Conservation (phyloP, 2,113 vertebrate species). For the Mirounga angustirostris region DNA sequence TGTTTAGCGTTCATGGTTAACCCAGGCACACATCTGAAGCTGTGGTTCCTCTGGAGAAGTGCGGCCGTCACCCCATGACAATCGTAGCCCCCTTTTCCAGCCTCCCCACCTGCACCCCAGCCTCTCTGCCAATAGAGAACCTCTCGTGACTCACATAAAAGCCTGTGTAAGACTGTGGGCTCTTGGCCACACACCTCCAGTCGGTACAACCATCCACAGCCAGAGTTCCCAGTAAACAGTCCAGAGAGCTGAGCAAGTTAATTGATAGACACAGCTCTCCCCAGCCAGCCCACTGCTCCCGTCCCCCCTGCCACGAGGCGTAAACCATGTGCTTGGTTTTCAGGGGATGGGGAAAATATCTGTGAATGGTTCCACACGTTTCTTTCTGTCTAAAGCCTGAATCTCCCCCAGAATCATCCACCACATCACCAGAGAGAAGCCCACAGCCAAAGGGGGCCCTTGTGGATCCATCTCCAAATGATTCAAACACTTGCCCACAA, state of each 20-base stretch:
- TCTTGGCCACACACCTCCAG: not conserved
- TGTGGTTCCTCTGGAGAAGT: not conserved
- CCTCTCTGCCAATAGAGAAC: not conserved
- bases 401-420: not conserved
- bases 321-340: not conserved
- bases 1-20: not conserved
- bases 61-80: not conserved
- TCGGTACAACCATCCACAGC: not conserved
- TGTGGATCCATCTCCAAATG: not conserved
- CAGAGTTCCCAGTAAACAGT: not conserved
- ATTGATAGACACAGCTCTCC: not conserved
- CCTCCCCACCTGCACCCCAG: not conserved
- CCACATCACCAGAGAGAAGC: slow-evolving; percentile 38
- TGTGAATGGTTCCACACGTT: not conserved
- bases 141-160: not conserved
- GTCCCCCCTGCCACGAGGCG: not conserved
- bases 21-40: not conserved
- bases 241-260: not conserved
- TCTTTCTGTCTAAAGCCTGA: not conserved
- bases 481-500: not conserved
- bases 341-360: not conserved
- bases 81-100: not conserved
- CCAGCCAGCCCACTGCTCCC: not conserved
- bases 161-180: not conserved
- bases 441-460: not conserved